These are phyloP conservation scores for Danio tinwini DNA, from an alignment of 2,797 vertebrate species.

Conservation along the genomic window DNA sequence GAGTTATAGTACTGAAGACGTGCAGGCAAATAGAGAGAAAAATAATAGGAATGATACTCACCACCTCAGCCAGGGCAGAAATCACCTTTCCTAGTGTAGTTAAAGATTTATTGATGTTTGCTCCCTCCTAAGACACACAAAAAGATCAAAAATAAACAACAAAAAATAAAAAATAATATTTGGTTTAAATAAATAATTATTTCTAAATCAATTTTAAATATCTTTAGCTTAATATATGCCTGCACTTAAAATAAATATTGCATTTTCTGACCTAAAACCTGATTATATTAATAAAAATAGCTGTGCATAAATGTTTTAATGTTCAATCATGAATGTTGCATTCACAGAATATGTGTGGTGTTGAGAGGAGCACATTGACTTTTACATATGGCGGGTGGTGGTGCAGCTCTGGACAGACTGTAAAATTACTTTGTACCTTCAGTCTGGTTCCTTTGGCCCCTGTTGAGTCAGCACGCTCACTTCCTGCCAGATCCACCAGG, in stretches of 20 bases:
- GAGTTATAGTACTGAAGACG: conserved; percentile 53
- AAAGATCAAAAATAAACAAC: conserved; percentile 42
- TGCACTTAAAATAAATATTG: conserved; percentile 1
- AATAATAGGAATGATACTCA: conserved; percentile 75
- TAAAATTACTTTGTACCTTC: conserved; percentile 81
- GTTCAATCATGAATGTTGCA: background rate
- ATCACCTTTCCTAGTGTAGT: conserved; percentile 98
- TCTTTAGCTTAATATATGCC: background rate
- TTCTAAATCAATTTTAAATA: conserved; percentile 2
- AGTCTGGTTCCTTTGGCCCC: conserved; percentile 96
- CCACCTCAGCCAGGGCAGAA: conserved; percentile 97
- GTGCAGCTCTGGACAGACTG: conserved; percentile 8
- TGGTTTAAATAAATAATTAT: too few species aligned
- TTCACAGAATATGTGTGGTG: background rate
- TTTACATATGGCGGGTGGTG: conserved; percentile 3
- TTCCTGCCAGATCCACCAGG: conserved; percentile 96
- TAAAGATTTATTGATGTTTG: conserved; percentile 98
- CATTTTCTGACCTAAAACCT: background rate
- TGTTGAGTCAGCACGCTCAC: conserved; percentile 96
- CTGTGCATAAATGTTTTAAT: background rate
- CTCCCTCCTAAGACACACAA: conserved; percentile 88
- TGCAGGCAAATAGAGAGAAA: conserved; percentile 58
- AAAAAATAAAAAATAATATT: too few species aligned
- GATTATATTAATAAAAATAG: background rate
- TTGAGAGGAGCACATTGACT: conserved; percentile 5